These are phyloP conservation scores for Baccha elongata DNA, from an alignment of 2,888 invertebrate species.

Conservation along the genomic window DNA sequence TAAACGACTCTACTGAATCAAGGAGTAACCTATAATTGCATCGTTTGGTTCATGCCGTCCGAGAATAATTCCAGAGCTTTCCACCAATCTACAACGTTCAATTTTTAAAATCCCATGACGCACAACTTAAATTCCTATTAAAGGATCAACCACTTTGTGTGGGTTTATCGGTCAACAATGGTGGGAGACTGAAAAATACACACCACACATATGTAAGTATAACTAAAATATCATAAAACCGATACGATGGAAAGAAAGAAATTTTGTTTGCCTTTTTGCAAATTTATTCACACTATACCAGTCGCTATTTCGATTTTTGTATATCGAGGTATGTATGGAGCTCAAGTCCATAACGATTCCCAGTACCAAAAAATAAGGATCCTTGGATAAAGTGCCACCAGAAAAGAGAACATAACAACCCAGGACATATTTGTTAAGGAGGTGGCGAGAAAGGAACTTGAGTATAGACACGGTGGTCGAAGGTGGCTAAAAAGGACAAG, in stretches of 20 bases:
- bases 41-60: constrained; percentile 42
- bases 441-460: constrained; percentile 4
- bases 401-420: constrained; percentile 16
- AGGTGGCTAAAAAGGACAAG: constrained; percentile 13
- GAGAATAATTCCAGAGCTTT: constrained; percentile 17
- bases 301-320: constrained; percentile 38
- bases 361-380: constrained; percentile 30
- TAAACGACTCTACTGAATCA: constrained; percentile 39
- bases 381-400: constrained; percentile 23
- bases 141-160: constrained; percentile 56
- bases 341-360: constrained; percentile 25
- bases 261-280: constrained; percentile 61
- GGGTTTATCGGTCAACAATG: not conserved
- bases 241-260: constrained; percentile 35
- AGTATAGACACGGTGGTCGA: not conserved
- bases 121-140: constrained; percentile 61
- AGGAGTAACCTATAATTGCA: constrained; percentile 63
- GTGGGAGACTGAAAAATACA: not conserved
- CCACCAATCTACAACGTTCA: constrained; percentile 35
- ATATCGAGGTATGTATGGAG: not conserved
- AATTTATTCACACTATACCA: constrained; percentile 52
- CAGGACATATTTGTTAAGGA: constrained; percentile 53
- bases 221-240: constrained; percentile 57
- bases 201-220: not conserved
- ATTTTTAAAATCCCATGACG: constrained; percentile 46